Conservation (phyloP, 2,888 invertebrate species). For the Priocnemis perturbator region DNA sequence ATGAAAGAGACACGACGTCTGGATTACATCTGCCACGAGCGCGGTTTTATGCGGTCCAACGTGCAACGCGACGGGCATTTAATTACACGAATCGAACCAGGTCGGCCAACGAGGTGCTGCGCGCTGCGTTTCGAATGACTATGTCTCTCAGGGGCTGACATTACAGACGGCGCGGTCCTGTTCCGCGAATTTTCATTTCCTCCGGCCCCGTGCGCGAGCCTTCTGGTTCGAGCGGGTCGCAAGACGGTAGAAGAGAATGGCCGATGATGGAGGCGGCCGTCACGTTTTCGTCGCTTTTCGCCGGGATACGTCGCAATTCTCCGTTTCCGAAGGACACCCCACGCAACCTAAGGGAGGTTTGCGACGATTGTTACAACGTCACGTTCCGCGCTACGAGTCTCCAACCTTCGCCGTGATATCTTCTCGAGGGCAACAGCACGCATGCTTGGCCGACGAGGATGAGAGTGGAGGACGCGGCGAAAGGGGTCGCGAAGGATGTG, state of each 20-base stretch:
- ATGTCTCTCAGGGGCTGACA: not conserved
- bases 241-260: no score
- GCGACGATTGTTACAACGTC: slow-evolving; percentile 50
- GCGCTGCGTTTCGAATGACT: slow-evolving; percentile 16
- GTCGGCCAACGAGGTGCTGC: slow-evolving; percentile 9
- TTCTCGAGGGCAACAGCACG: no score
- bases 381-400: slow-evolving; percentile 48
- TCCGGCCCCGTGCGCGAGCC: not conserved
- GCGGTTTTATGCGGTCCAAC: slow-evolving; percentile 36
- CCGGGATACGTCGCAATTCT: slow-evolving; percentile 54
- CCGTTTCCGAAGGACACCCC: slow-evolving; percentile 53
- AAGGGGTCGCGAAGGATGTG: no score
- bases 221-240: not conserved
- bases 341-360: not conserved
- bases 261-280: not conserved
- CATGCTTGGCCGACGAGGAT: no score
- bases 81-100: slow-evolving; percentile 45
- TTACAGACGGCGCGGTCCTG: not conserved
- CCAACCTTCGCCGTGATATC: slow-evolving; percentile 34
- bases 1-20: slow-evolving; percentile 7
- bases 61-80: slow-evolving; percentile 39
- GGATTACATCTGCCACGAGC: slow-evolving; percentile 35
- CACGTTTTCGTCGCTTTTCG: slow-evolving; percentile 8
- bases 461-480: no score
- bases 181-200: not conserved